Base-by-base conservation (phyloP, 23 tunicate species). In the Ciona savignyi region DNA sequence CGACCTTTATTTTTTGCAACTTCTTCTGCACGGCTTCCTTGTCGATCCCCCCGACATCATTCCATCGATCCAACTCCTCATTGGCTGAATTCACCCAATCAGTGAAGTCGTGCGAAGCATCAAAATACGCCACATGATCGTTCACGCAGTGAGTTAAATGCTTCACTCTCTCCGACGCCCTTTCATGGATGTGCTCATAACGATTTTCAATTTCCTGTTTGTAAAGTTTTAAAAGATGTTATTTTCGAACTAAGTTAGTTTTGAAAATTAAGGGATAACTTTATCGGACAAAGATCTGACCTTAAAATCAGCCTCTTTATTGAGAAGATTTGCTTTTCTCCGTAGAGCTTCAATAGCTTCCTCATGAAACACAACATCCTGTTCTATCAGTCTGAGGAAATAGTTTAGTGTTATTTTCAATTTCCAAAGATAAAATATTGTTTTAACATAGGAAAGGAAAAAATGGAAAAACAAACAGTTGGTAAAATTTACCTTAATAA, bases 41-140 rank as follows among this genome's bases (percentile, higher is more conserved):
- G 34, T 94, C 95, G 3, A 60, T 70, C 1, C 34, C 68, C 2
- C 82, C 83, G 32, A 70, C 60, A 65, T 94, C 99, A 27, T 85
- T 62, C 95, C 99, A 94, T 4, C 95, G 51, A 65, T 83, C 95
- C 27, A 94, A 72, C 25, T 87, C 99, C 65, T 94, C 99, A 42
- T 81, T 83, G 42, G 93, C 99, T 0, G 95, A 82, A 34, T 74
- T 72, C 1, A 83, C 34, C 98, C 98, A 93, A 35, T 84, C 85
- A 21, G 56, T 25, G 74, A 93, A 81, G 30, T 81, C 85, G 32
- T 78, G 87, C 29, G 76, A 92, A n/a, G 83, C 83, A 19, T 80
- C 93, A 64, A 76, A 69, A 35, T 76, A 86, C 3, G 67, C 61
- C 35, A 63, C 83, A 70, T 93, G 96, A 33, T 77, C 81, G 2